Percentiles rank a stretch among this genome's conserved stretches.
These are phyloP conservation scores for Pangasius larnaudii DNA, from an alignment of 2,797 vertebrate genomes.

Conservation along the genomic window DNA sequence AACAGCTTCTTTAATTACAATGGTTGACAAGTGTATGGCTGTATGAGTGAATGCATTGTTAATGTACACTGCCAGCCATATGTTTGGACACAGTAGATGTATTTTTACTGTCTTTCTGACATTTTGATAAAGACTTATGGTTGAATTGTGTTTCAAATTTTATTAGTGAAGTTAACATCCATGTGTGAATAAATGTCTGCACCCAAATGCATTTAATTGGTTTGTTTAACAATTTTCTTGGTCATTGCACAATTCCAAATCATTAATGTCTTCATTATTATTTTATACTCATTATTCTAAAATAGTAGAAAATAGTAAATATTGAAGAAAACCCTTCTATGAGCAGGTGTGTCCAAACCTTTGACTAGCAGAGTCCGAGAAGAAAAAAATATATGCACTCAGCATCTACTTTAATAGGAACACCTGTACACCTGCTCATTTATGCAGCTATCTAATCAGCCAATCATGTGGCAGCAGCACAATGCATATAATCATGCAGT, in stretches of 20 bases:
- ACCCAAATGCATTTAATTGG: conserved; percentile 1
- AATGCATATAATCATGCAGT: too few species aligned
- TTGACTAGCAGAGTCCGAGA: neutral
- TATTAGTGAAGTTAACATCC: conserved; percentile 13
- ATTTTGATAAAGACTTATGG: conserved; percentile 2
- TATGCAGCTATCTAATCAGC: too few species aligned
- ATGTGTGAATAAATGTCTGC: neutral
- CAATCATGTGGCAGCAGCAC: too few species aligned
- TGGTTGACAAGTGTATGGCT: neutral
- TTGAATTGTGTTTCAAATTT: neutral
- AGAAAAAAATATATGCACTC: neutral
- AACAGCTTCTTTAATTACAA: conserved; percentile 1
- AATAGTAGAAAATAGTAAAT: neutral
- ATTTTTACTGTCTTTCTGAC: neutral
- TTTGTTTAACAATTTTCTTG: neutral
- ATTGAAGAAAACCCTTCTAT: neutral
- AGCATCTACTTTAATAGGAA: too few species aligned
- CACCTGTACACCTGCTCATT: too few species aligned
- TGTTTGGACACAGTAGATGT: neutral
- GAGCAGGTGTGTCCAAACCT: neutral
- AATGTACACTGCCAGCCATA: conserved; percentile 16
- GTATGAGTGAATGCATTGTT: neutral
- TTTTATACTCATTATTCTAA: neutral
- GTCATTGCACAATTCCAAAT: neutral
- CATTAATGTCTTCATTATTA: neutral